A percentile compares a stretch with the other conserved stretches of the same genome.
phyloP scores from a whole-genome alignment of 2,888 invertebrate species.

The Caenorhabditis zanzibari region DNA sequence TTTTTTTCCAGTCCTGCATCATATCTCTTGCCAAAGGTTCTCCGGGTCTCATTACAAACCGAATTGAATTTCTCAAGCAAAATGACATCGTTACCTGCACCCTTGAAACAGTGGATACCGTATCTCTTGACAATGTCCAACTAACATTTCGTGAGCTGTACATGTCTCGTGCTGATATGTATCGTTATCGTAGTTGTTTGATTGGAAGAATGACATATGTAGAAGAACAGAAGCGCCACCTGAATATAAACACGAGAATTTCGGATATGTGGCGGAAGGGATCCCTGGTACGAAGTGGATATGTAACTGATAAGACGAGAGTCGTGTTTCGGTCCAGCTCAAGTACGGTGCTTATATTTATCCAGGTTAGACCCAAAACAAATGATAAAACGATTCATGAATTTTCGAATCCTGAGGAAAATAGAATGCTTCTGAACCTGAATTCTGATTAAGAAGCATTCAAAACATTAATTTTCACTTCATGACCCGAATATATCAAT shows the following conservation, averaged over 20 bases:
- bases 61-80: constrained; percentile 16
- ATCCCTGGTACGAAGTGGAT: constrained; percentile 88
- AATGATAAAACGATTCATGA: too few species aligned
- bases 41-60: constrained; percentile 21
- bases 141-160: constrained; percentile 98
- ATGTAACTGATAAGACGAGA: constrained; percentile 94
- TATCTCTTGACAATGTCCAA: constrained; percentile 92
- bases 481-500: too few species aligned
- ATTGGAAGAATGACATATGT: constrained; percentile 88
- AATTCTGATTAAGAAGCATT: too few species aligned
- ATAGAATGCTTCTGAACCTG: too few species aligned
- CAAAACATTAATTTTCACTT: too few species aligned
- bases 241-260: constrained; percentile 58
- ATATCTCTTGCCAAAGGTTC: constrained; percentile 14
- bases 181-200: constrained; percentile 94
- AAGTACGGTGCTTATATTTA: constrained; percentile 93
- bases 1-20: constrained; percentile 25
- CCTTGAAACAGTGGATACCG: constrained; percentile 38
- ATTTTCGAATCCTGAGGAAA: too few species aligned
- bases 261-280: constrained; percentile 72
- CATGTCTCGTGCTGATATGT: constrained; percentile 98
- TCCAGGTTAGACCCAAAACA: constrained; percentile 84
- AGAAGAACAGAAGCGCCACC: constrained; percentile 58
- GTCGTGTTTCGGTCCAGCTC: constrained; percentile 97
- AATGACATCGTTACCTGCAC: constrained; percentile 34